These are phyloP conservation scores for Drosophila cardini DNA, from an alignment of 1,140 invertebrate species.

Conservation along the genomic window DNA sequence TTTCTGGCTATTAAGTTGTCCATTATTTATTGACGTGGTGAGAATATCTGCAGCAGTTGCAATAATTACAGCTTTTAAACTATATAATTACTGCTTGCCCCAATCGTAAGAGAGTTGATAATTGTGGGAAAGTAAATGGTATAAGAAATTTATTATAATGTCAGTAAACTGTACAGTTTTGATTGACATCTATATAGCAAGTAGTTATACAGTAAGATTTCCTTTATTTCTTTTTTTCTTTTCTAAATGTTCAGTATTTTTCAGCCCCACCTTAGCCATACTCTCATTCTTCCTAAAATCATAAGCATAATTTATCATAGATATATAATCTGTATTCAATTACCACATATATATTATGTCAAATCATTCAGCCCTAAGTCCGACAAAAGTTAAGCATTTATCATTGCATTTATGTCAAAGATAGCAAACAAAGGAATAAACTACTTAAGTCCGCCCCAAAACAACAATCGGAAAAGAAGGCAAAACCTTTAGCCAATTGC, in stretches of 20 bases:
- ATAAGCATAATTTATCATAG: neutral
- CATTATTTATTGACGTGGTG: slow-evolving; percentile 32
- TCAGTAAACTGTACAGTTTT: too few relatives aligned
- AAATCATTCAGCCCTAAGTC: slow-evolving; percentile 32
- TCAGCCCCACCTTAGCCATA: too few relatives aligned
- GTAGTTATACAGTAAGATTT: too few relatives aligned
- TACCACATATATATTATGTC: slow-evolving; percentile 6
- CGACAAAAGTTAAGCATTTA: slow-evolving; percentile 42
- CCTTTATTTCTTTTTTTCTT: too few relatives aligned
- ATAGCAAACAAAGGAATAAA: slow-evolving; percentile 64
- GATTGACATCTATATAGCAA: too few relatives aligned
- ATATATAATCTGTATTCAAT: slow-evolving; percentile 2
- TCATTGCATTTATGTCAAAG: slow-evolving; percentile 52
- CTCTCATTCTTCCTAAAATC: neutral
- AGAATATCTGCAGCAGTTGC: slow-evolving; percentile 38
- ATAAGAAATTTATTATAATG: neutral
- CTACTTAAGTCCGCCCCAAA: slow-evolving; percentile 49
- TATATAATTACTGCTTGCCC: slow-evolving; percentile 17
- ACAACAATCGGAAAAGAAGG: neutral
- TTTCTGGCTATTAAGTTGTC: slow-evolving; percentile 20
- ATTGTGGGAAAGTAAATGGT: slow-evolving; percentile 5
- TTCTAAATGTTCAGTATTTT: too few relatives aligned
- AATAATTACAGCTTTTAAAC: slow-evolving; percentile 13
- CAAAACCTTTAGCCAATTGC: neutral
- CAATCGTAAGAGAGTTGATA: neutral